A percentile compares a stretch with the other conserved stretches of the same genome.
phyloP scores from a whole-genome alignment of 2,797 vertebrate genomes.

The Naso thynnoides region DNA sequence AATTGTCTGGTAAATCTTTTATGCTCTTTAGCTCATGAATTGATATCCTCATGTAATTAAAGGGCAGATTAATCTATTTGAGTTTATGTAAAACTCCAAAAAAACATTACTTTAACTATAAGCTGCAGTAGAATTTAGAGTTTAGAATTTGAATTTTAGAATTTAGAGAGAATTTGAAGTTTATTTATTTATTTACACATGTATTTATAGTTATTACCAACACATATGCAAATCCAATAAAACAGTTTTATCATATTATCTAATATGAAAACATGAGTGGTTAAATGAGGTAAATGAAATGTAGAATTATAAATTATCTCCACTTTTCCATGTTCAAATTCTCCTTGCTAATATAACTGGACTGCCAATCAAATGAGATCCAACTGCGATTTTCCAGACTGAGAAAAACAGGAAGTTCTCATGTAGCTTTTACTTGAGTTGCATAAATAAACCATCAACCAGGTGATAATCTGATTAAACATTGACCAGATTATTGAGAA shows the following conservation, averaged over 20 bases:
- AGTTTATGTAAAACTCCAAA: neutral
- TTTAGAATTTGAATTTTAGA: too few relatives aligned
- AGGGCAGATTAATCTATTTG: neutral
- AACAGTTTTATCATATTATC: neutral
- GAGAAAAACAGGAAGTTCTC: neutral
- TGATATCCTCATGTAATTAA: neutral
- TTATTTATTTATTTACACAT: too few relatives aligned
- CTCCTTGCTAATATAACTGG: neutral
- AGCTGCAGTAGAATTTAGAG: neutral
- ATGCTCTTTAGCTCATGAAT: neutral
- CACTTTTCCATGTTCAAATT: neutral
- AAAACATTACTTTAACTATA: neutral
- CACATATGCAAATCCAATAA: neutral
- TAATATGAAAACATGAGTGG: neutral
- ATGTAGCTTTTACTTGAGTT: neutral
- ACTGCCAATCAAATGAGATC: neutral
- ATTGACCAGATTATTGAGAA: constrained; percentile 3
- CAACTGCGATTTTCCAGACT: neutral
- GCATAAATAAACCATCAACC: neutral
- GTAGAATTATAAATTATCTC: neutral
- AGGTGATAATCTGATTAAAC: neutral
- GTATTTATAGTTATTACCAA: too few relatives aligned
- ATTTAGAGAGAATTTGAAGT: too few relatives aligned
- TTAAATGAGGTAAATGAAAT: neutral
- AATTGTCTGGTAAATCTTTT: neutral